Base-by-base conservation (phyloP, 1,140 invertebrate species). In the Dendroctonus valens region DNA sequence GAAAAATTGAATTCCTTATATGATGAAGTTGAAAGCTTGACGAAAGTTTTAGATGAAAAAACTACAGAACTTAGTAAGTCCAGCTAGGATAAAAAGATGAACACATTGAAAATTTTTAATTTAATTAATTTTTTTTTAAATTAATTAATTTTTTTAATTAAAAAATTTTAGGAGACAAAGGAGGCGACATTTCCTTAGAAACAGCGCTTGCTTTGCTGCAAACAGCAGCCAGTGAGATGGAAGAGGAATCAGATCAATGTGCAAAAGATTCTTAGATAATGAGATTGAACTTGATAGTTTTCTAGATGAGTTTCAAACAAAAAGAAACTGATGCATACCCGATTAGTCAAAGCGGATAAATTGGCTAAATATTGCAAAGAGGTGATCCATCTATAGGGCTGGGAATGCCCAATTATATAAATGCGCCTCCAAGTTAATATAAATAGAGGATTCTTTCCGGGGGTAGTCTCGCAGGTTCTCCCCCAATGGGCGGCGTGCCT, bases 291-390 rank as follows among this genome's bases (percentile, higher is more conserved):
- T 92, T 0, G 92, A 94, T 15, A 83, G 86, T 64, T 95, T 94
- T 74, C 76, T 95, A 6, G 88, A 89, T 41, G 83, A 91, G 60
- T 94, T 93, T 78, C 80, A 90, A 54, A 81, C 82, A 3, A 81
- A 85, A 69, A 81, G 92, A 8, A 91, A 75, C 77, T 86, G 41
- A 91, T 93, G 83, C 92, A 95, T 75, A 70, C 91, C 48, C 81
- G 91, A 44, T 86, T 91, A 75, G 86, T 94, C 0, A 94, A 94
- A 81, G 86, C 90, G 11, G 92, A 95, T 59, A 94, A 94, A 82
- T 88, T 95, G 86, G 81, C 83, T 59, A 92, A 95, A 75, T 94
- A 2, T 81, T 92, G 41, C 83, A 84, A 65, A 77, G 78, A 77
- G 65, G 77, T 76, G 66, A 80, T 69, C 74, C 76, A 7, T 71